Base-by-base conservation (phyloP, 2,888 invertebrate species). In the Teleogryllus oceanicus region DNA sequence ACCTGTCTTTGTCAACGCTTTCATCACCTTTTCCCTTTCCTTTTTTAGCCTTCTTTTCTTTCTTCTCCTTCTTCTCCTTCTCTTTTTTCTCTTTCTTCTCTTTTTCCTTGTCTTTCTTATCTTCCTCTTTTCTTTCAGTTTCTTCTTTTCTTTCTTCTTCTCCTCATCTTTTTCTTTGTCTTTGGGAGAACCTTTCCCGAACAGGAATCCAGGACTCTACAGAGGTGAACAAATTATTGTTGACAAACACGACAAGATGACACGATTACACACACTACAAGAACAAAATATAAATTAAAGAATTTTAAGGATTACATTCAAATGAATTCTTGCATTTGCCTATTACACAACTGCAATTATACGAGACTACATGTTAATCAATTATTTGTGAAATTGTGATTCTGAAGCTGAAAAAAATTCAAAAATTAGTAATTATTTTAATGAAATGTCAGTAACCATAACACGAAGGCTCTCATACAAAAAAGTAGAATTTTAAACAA, bases 161-260 rank as follows among this genome's bases (percentile, higher is more conserved):
- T 75, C 78, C 74, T 78, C 20, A 24, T 76, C 78, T 78, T 80
- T 81, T n/a, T 74, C 78, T 76, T 80, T 88, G 85, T 90, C 88
- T 86, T 89, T 89, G 8, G 88, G 88, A 83, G 83, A 87, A 83
- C 85, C 88, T 85, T 84, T 89, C 74, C 80, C 78, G 78, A 83
- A 83, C 81, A 83, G 81, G 82, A 83, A 83, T 76, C 82, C 82
- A 79, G 83, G 83, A 50, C 81, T 83, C 83, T 83, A 78, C 62
- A 81, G 51, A 51, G 75, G 74, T 21, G 75, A 81, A 80, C 77
- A 79, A 80, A 80, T 62, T 62, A 62, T n/a, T 37, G 37, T 37
- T 37, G 37, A 37, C 37, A 37, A 37, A 37, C 13, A 62, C 62
- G 10, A 62, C 3, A 18, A 62, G n/a, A 62, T 62, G 62, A 62